Conservation (phyloP, 2,888 invertebrate species). For the Schrankia costaestrigalis region DNA sequence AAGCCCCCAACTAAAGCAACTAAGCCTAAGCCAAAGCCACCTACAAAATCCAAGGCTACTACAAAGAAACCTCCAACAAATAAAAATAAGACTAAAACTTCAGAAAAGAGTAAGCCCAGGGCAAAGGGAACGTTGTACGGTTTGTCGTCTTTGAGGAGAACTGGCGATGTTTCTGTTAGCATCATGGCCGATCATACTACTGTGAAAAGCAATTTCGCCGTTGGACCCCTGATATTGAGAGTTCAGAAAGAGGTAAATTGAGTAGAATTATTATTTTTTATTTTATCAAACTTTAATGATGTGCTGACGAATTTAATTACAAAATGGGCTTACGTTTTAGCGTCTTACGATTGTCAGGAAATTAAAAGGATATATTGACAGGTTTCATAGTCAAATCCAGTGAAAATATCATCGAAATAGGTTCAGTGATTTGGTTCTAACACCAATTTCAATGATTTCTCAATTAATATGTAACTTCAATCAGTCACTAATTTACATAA, state of each 20-base stretch:
- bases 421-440: too few relatives aligned
- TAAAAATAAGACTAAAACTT: conserved; percentile 58
- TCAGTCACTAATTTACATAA: too few relatives aligned
- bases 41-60: conserved; percentile 39
- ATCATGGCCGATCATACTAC: conserved; percentile 90
- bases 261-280: neutral
- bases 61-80: conserved; percentile 65
- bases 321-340: too few relatives aligned
- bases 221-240: conserved; percentile 89
- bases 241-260: conserved; percentile 86
- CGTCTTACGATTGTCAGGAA: too few relatives aligned
- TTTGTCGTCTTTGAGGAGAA: conserved; percentile 87
- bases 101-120: conserved; percentile 78
- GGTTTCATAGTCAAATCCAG: too few relatives aligned
- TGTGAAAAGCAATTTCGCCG: conserved; percentile 89
- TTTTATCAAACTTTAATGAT: too few relatives aligned
- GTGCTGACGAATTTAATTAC: too few relatives aligned
- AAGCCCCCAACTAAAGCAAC: conserved; percentile 47
- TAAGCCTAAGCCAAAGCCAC: conserved; percentile 53
- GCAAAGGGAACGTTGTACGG: conserved; percentile 91
- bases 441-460: too few relatives aligned
- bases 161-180: conserved; percentile 90
- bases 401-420: too few relatives aligned
- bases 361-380: too few relatives aligned
- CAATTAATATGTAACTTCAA: too few relatives aligned